These are phyloP conservation scores for Bombus terrestris DNA, from an alignment of 1,140 invertebrate genomes.

Conservation along the genomic window DNA sequence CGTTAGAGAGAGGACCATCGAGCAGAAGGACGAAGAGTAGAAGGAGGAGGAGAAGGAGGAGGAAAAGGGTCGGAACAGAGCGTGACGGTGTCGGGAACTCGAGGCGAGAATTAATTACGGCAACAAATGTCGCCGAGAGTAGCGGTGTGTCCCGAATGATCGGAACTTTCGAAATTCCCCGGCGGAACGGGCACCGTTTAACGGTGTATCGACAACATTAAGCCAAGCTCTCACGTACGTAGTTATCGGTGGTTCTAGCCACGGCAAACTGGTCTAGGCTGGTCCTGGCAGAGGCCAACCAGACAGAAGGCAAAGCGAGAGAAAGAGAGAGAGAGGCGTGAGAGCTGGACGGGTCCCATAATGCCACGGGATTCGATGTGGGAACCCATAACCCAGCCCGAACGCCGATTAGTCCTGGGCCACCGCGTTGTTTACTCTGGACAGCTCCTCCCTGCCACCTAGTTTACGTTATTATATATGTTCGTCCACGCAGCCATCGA, in stretches of 20 bases:
- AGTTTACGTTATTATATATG: conserved; percentile 73
- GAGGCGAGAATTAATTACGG: conserved; percentile 63
- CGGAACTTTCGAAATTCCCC: conserved; percentile 54
- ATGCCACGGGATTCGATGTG: conserved; percentile 69
- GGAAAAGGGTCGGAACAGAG: background rate
- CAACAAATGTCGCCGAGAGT: conserved; percentile 51
- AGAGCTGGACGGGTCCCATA: conserved; percentile 66
- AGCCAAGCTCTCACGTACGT: conserved; percentile 56
- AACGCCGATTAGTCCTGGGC: conserved; percentile 71
- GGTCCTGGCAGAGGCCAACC: conserved; percentile 20
- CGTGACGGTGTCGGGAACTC: conserved; percentile 32
- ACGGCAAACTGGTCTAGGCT: conserved; percentile 61
- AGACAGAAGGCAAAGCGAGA: conserved; percentile 46
- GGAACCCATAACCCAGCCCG: conserved; percentile 68
- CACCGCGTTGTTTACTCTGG: conserved; percentile 70
- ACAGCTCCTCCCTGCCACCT: conserved; percentile 70
- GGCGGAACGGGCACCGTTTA: conserved; percentile 32
- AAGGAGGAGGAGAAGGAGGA: no score
- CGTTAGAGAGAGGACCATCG: background rate
- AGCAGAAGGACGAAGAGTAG: background rate
- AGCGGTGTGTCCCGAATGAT: conserved; percentile 35
- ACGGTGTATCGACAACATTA: conserved; percentile 66
- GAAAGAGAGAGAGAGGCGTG: conserved; percentile 57
- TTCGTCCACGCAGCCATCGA: conserved; percentile 64
- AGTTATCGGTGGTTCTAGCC: conserved; percentile 56